Evolutionary conservation across 2,113 vertebrate genomes (phyloP).

Genomic region (Petrocephalus zakoni): DNA sequence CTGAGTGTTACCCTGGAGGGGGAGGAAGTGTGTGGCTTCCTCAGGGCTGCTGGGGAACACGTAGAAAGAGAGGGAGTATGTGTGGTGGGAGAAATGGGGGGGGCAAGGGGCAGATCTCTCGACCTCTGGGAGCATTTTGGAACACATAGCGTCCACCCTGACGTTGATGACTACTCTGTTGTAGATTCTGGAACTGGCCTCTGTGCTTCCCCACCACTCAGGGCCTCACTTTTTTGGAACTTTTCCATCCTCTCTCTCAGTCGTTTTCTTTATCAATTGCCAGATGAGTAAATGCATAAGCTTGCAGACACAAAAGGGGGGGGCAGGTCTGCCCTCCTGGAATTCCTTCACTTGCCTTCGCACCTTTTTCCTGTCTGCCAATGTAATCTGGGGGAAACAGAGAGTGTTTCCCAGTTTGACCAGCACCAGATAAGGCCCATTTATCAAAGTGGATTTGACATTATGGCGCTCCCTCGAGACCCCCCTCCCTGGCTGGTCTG

Average conservation of each 20-base stretch:
- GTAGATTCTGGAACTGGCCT: not conserved
- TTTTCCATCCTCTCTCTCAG: not conserved
- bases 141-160: constrained; percentile 25
- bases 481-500: not conserved
- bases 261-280: constrained; percentile 9
- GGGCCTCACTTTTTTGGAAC: not conserved
- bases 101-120: not conserved
- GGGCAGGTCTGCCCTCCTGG: constrained; percentile 21
- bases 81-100: not conserved
- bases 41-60: constrained; percentile 36
- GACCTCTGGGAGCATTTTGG: not conserved
- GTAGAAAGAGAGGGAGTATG: constrained; percentile 28
- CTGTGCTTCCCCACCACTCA: not conserved
- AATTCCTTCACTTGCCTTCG: constrained; percentile 29
- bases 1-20: constrained; percentile 18
- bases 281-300: constrained; percentile 3
- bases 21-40: constrained; percentile 43
- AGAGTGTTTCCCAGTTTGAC: constrained; percentile 29
- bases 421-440: constrained; percentile 30
- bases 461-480: constrained; percentile 19
- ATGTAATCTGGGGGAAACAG: constrained; percentile 36
- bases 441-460: constrained; percentile 27
- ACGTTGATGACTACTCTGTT: constrained; percentile 17
- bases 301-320: constrained; percentile 9
- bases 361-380: constrained; percentile 35